These are phyloP conservation scores for Lutraria lutraria DNA, from an alignment of 2,888 invertebrate genomes.

Conservation along the genomic window DNA sequence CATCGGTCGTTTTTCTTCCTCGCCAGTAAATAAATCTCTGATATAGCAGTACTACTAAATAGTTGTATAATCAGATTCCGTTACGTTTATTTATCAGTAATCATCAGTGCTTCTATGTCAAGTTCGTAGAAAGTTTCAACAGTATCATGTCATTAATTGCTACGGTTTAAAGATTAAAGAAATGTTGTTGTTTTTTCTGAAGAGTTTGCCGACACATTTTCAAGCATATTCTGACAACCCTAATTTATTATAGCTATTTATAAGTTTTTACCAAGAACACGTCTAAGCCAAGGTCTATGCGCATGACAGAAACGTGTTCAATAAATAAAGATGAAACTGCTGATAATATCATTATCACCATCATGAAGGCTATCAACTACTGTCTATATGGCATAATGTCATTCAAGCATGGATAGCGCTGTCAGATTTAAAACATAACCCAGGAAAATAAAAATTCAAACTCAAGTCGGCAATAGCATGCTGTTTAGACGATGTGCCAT, in stretches of 20 bases:
- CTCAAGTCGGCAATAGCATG: too few relatives aligned
- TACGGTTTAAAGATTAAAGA: neutral
- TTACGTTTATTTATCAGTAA: neutral
- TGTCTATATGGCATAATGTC: neutral
- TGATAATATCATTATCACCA: neutral
- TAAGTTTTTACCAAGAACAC: neutral
- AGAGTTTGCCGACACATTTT: neutral
- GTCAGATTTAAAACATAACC: neutral
- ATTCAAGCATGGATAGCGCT: neutral
- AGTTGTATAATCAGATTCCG: neutral
- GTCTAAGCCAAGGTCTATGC: neutral
- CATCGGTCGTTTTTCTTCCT: too few relatives aligned
- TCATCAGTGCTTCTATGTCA: neutral
- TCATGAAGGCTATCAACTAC: neutral
- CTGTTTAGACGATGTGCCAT: too few relatives aligned
- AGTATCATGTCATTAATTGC: neutral
- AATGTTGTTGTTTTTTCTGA: neutral
- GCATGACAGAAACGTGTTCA: constrained; percentile 6
- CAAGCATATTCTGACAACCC: neutral
- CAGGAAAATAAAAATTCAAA: too few relatives aligned
- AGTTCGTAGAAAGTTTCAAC: neutral
- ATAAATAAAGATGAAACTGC: neutral
- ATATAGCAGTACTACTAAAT: too few relatives aligned
- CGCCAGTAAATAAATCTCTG: too few relatives aligned
- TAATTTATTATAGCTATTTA: neutral